These are phyloP conservation scores for Metaphire vulgaris DNA, from an alignment of 1,140 invertebrate genomes.

Conservation along the genomic window DNA sequence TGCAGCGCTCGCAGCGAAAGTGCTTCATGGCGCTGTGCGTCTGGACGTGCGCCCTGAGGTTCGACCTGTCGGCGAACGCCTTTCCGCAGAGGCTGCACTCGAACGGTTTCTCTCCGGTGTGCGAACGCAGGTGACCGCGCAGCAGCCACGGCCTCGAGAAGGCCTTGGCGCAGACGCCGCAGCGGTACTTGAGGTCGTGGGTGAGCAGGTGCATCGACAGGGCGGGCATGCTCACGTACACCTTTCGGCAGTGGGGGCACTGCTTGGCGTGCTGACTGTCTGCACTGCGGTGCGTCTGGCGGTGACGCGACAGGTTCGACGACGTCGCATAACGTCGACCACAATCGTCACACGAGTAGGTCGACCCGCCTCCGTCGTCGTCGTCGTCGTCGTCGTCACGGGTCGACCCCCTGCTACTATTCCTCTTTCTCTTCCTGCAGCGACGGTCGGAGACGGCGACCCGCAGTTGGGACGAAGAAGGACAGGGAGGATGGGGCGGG, in stretches of 20 bases:
- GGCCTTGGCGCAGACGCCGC: slow-evolving; percentile 89
- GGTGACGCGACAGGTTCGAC: slow-evolving; percentile 87
- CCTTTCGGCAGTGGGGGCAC: slow-evolving; percentile 93
- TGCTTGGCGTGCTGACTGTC: slow-evolving; percentile 83
- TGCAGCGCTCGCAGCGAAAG: slow-evolving; percentile 84
- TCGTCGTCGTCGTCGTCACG: neutral
- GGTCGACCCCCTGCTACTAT: no score
- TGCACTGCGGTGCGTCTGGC: slow-evolving; percentile 88
- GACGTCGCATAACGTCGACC: slow-evolving; percentile 92
- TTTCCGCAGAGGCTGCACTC: slow-evolving; percentile 87
- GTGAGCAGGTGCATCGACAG: slow-evolving; percentile 98
- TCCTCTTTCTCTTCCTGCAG: no score
- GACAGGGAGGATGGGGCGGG: no score
- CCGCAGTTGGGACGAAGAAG: no score
- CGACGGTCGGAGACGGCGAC: neutral
- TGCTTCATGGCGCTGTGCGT: slow-evolving; percentile 97
- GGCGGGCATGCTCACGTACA: slow-evolving; percentile 87
- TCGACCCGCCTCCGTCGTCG: slow-evolving; percentile 46
- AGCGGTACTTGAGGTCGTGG: slow-evolving; percentile 95
- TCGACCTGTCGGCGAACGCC: slow-evolving; percentile 92
- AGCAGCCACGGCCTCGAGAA: slow-evolving; percentile 94
- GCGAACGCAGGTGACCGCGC: slow-evolving; percentile 59
- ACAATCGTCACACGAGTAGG: slow-evolving; percentile 83
- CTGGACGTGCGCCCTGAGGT: slow-evolving; percentile 89
- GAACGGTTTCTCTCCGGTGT: slow-evolving; percentile 85